Evolutionary conservation across 2,797 vertebrate species (phyloP).

Genomic region (Botia almorhae): DNA sequence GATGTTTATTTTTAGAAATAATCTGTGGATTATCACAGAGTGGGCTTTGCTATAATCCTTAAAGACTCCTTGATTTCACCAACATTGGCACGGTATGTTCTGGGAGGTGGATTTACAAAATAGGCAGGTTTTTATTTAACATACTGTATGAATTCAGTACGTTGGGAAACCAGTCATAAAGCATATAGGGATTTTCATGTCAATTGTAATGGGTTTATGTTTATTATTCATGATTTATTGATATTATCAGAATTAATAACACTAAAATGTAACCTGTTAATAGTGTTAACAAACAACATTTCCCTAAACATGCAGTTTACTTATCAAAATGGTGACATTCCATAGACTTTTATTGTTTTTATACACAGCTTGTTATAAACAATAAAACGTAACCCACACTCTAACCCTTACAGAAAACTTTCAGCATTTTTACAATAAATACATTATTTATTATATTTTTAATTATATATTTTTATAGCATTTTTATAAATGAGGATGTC

Average conservation of each 20-base stretch:
- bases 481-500: no score
- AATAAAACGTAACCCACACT: no score
- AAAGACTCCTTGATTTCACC: constrained; percentile 40
- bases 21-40: constrained; percentile 59
- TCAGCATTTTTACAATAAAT: no score
- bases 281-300: background rate
- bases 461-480: no score
- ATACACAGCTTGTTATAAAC: no score
- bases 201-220: background rate
- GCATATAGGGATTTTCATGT: background rate
- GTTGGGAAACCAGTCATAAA: background rate
- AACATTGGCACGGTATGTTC: constrained; percentile 1
- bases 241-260: background rate
- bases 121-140: constrained; percentile 33
- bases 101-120: constrained; percentile 72
- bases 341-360: no score
- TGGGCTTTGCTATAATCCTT: constrained; percentile 56
- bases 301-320: no score
- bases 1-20: constrained; percentile 61
- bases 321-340: no score
- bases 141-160: background rate
- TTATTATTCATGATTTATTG: background rate
- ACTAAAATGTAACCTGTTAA: background rate
- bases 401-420: no score
- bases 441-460: no score